Conservation (phyloP, 2,797 vertebrate genomes). For the Acomys russatus region DNA sequence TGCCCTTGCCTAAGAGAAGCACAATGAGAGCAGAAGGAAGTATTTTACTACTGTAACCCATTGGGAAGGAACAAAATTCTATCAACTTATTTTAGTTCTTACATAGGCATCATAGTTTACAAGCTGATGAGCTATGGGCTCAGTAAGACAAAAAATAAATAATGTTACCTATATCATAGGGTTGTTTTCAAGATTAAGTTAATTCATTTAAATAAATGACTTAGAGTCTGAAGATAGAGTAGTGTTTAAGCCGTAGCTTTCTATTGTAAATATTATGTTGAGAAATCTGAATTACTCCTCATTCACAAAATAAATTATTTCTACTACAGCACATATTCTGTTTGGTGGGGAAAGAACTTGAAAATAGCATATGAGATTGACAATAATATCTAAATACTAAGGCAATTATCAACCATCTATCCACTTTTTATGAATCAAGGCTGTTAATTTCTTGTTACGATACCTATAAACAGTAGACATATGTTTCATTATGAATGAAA, state of each 20-base stretch:
- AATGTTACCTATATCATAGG: neutral
- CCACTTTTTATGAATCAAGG: conserved; percentile 29
- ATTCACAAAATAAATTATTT: conserved; percentile 7
- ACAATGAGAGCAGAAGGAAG: neutral
- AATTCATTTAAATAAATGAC: conserved; percentile 18
- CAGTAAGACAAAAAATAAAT: neutral
- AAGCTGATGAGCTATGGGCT: neutral
- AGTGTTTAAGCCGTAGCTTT: neutral
- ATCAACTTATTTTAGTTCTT: neutral
- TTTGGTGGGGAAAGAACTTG: conserved; percentile 3
- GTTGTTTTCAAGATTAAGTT: neutral
- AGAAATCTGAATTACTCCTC: conserved; percentile 26
- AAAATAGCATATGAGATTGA: conserved; percentile 48
- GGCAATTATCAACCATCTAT: conserved; percentile 18
- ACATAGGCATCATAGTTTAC: neutral
- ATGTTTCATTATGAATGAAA: conserved; percentile 44
- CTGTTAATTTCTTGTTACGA: conserved; percentile 25
- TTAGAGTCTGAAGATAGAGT: neutral
- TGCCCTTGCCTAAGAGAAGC: neutral
- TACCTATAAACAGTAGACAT: neutral
- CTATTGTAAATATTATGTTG: neutral
- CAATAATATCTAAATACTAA: conserved; percentile 58
- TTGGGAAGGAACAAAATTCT: neutral
- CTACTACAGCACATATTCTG: neutral
- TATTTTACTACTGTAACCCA: neutral